phyloP scores from a whole-genome alignment of 2,113 vertebrate genomes.

The Ammodytes marinus region DNA sequence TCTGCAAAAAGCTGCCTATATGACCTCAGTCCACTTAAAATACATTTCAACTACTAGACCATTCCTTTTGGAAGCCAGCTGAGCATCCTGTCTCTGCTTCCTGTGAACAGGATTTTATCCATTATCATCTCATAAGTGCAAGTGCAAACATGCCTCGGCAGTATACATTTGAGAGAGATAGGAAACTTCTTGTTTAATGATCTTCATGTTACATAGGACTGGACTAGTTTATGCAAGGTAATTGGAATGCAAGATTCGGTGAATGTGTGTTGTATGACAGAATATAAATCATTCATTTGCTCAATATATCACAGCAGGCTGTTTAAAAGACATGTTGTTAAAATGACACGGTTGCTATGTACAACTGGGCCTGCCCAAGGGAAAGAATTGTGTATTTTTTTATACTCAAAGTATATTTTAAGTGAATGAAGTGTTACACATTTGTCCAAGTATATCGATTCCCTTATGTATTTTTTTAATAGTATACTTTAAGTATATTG shows the following conservation, averaged over 20 bases:
- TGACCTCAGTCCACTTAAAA: conserved; percentile 67
- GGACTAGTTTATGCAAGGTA: conserved; percentile 20
- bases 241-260: conserved; percentile 35
- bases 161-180: conserved; percentile 36
- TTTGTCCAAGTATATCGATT: too few species aligned
- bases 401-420: too few species aligned
- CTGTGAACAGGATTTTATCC: conserved; percentile 35
- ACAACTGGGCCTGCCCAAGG: not conserved
- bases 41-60: conserved; percentile 45
- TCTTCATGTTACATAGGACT: conserved; percentile 24
- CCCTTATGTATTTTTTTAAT: too few species aligned
- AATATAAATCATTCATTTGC: conserved; percentile 45
- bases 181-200: conserved; percentile 48
- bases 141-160: conserved; percentile 36
- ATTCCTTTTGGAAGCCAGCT: conserved; percentile 48
- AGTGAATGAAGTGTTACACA: too few species aligned
- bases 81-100: conserved; percentile 26
- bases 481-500: too few species aligned
- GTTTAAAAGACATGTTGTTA: conserved; percentile 34
- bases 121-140: conserved; percentile 53
- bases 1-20: conserved; percentile 53
- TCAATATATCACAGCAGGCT: not conserved
- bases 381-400: too few species aligned
- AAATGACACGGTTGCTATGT: conserved; percentile 30
- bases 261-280: conserved; percentile 25